Base-by-base conservation (phyloP, 1,140 invertebrate genomes). In the Lysiphlebus fabarum region DNA sequence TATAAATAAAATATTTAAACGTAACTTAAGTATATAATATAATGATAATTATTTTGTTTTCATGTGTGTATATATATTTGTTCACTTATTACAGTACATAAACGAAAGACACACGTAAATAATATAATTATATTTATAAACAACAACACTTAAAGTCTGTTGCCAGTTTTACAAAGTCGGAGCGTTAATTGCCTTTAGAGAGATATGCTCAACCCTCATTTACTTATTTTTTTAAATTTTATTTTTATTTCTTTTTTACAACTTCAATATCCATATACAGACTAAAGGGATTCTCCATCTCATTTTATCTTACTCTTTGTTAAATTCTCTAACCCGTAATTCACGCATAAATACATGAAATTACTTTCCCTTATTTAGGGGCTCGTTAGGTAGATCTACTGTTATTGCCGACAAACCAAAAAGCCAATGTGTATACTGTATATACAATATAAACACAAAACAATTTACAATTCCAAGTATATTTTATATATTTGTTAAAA, bases 301-400 rank as follows among this genome's bases (percentile, higher is more conserved):
- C 53, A 38, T 54, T 54, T 40, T n/a, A n/a, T 10, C 50, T 8
- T 40, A 41, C 49, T 53, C 34, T 26, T n/a, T 12, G 48, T 49
- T 41, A 8, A 12, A 40, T 26, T 44, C 11, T 55, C 10, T 34
- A 60, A 65, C 66, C 64, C 66, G 67, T 77, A 75, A 78, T 74
- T 78, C 74, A 72, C 74, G 73, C 76, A 77, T 79, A 79, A 79
- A 79, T 77, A 79, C 76, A 76, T 75, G 74, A 78, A 75, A 78
- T 79, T 78, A 78, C 71, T 75, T 71, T 68, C 70, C 67, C 74
- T 79, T 77, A 76, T 79, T 79, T 79, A 77, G 72, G 68, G 70
- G 71, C 76, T 78, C 76, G 71, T 79, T 79, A 78, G 66, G 68
- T 71, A 74, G 74, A 79, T 78, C 73, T 77, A 78, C 67, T 74